phyloP scores from a whole-genome alignment of 2,113 vertebrate genomes.

The Podiceps cristatus region DNA sequence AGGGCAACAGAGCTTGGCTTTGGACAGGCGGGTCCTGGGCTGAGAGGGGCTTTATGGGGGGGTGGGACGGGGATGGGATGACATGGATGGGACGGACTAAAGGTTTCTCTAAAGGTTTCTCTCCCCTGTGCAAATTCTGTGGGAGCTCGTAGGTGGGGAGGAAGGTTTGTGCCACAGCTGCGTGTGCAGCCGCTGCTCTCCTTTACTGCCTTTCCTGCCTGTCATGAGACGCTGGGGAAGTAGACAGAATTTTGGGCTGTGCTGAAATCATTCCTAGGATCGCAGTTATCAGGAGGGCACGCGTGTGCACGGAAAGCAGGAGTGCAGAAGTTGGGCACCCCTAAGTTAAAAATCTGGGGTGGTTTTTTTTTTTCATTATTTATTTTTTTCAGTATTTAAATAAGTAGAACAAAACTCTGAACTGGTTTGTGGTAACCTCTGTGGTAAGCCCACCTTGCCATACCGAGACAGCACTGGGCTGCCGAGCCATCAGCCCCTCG shows the following conservation, averaged over 20 bases:
- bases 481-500: rapidly evolving
- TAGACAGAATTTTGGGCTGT: too few relatives aligned
- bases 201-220: neutral
- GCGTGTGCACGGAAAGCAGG: rapidly evolving
- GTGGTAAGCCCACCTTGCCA: neutral
- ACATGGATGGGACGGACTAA: too few relatives aligned
- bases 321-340: neutral
- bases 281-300: neutral
- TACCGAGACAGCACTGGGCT: neutral
- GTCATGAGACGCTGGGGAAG: neutral
- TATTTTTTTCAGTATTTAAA: neutral
- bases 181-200: neutral
- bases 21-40: neutral
- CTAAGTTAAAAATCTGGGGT: neutral
- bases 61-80: too few relatives aligned
- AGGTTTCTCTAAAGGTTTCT: neutral
- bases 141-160: neutral
- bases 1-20: neutral
- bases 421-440: neutral
- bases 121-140: neutral
- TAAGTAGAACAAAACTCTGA: neutral
- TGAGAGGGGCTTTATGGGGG: neutral
- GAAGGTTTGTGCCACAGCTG: neutral
- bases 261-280: neutral
- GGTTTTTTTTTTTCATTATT: too few relatives aligned